Base-by-base conservation (phyloP, 2,888 invertebrate species). In the Anthophora plumipes region DNA sequence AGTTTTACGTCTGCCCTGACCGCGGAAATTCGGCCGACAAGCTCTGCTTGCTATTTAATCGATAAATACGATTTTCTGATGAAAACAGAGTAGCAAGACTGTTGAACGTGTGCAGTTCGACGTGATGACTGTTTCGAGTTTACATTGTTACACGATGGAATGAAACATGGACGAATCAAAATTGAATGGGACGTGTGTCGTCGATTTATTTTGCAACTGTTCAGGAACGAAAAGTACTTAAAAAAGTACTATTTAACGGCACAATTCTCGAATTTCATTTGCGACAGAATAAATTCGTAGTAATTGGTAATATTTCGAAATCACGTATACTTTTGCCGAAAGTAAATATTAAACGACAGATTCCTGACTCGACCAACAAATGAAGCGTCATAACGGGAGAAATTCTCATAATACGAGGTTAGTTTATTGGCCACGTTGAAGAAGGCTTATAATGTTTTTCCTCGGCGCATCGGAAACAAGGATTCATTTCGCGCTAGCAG, bases 331-430 rank as follows among this genome's bases (percentile, higher is more conserved):
- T 31, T 31, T 31, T 31, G 31, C 31, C 31, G 4, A 4, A 31
- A 31, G 31, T 4, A 31, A 31, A n/a, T 50, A 50, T 50, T 8
- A 20, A 50, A 50, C n/a, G 50, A 20, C 9, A 7, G 50, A 31
- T 31, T 31, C 6, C 48, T 17, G 39, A 22, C 6, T 22, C 5
- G 7, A 31, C 0, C n/a, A 17, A 88, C 85, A 85, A 87, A 91
- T 89, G 75, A 52, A 50, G 77, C 17, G 1, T 3, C 8, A n/a
- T 8, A 14, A 22, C 12, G 14, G 7, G 1, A 31, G 25, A 63
- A 50, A 5, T 31, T 46, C 48, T n/a, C 31, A 17, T 64, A 86
- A 88, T 89, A 89, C 89, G 89, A 87, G 82, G 83, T n/a, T 83
- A 85, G 86, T 85, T 85, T 83, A 88, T 84, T 85, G 83, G 84